Conservation (phyloP, 2,888 invertebrate species). For the Drosophila stalkeri region DNA sequence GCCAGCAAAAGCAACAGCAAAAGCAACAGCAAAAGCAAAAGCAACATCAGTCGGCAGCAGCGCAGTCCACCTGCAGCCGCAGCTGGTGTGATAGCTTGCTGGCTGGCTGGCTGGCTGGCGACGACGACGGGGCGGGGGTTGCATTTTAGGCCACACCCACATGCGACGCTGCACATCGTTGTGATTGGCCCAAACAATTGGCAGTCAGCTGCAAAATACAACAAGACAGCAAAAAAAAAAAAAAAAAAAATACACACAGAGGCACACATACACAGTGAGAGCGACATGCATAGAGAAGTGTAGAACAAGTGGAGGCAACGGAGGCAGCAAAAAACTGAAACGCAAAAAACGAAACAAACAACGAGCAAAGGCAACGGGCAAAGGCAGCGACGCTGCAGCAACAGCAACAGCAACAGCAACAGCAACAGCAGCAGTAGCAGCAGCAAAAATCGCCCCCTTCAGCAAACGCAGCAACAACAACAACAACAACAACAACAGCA, state of each 20-base stretch:
- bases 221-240: constrained; percentile 54
- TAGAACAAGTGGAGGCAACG: constrained; percentile 53
- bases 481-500: constrained; percentile 25
- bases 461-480: constrained; percentile 60
- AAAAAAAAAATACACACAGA: constrained; percentile 16
- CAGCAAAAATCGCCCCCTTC: constrained; percentile 78
- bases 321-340: constrained; percentile 58
- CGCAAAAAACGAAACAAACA: constrained; percentile 68
- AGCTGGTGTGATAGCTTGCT: constrained; percentile 26
- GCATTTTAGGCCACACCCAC: constrained; percentile 84
- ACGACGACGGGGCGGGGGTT: constrained; percentile 75
- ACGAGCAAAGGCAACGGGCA: constrained; percentile 26
- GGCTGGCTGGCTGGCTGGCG: constrained; percentile 26
- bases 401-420: constrained; percentile 37
- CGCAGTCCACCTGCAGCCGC: constrained; percentile 75
- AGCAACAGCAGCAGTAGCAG: constrained; percentile 54
- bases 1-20: constrained; percentile 30
- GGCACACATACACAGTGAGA: constrained; percentile 33
- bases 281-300: constrained; percentile 46
- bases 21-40: not conserved
- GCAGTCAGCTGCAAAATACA: constrained; percentile 78
- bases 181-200: constrained; percentile 83
- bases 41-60: constrained; percentile 34
- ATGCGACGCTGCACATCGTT: constrained; percentile 81
- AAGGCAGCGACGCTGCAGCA: constrained; percentile 33